Conservation (phyloP, 2,888 invertebrate species). For the Epistrophe eligans region DNA sequence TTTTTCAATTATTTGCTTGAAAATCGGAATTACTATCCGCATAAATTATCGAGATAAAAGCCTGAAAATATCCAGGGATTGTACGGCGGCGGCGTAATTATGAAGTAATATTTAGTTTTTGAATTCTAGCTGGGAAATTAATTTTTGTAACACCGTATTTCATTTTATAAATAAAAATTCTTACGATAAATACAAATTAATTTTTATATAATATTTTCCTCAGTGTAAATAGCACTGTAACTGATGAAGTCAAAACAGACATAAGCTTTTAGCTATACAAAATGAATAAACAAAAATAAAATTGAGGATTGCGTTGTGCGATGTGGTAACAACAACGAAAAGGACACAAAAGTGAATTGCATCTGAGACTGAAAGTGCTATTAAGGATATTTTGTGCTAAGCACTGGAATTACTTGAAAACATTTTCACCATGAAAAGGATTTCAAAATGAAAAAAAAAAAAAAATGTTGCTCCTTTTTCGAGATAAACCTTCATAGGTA, state of each 20-base stretch:
- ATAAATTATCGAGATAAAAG: too few relatives aligned
- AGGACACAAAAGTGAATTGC: constrained; percentile 62
- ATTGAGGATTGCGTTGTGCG: constrained; percentile 22
- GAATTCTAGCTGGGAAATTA: too few relatives aligned
- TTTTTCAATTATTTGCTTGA: too few relatives aligned
- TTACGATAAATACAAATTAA: too few relatives aligned
- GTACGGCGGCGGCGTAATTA: too few relatives aligned
- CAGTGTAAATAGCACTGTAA: background rate
- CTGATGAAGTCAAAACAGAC: constrained; percentile 15
- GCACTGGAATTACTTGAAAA: constrained; percentile 54
- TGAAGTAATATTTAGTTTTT: too few relatives aligned
- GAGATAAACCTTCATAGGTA: background rate
- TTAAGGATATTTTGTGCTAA: constrained; percentile 65
- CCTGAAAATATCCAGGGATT: too few relatives aligned
- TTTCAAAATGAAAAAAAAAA: constrained; percentile 8
- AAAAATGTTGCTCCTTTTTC: background rate
- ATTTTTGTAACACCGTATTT: too few relatives aligned
- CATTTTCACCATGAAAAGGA: constrained; percentile 36
- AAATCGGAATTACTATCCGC: too few relatives aligned
- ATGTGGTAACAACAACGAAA: constrained; percentile 36
- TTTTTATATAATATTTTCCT: background rate
- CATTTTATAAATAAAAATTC: too few relatives aligned
- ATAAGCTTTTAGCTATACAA: constrained; percentile 19
- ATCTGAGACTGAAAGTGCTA: constrained; percentile 45
- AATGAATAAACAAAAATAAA: constrained; percentile 35